phyloP scores from a whole-genome alignment of 2,797 vertebrate genomes.

The Pagetopsis macropterus region DNA sequence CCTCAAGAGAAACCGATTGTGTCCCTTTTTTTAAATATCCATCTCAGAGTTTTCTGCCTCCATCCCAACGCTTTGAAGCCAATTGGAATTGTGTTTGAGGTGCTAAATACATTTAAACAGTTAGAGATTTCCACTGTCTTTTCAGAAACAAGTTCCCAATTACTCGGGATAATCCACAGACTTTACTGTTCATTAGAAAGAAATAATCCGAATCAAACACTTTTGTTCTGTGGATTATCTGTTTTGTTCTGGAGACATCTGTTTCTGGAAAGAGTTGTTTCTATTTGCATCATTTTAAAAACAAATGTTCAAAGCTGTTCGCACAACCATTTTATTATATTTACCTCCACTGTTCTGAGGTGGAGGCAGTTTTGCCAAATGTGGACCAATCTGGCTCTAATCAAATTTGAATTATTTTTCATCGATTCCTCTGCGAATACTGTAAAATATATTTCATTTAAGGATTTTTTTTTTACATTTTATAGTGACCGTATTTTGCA shows the following conservation, averaged over 20 bases:
- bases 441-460: neutral
- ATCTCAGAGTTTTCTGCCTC: neutral
- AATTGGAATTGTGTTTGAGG: neutral
- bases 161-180: constrained; percentile 13
- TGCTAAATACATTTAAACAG: neutral
- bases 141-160: neutral
- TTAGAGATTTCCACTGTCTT: neutral
- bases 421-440: neutral
- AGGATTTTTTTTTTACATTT: neutral
- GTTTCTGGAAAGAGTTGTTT: constrained; percentile 14
- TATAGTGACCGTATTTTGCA: neutral
- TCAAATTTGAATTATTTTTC: neutral
- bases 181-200: constrained; percentile 2
- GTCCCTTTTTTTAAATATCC: neutral
- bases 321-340: neutral
- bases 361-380: too few species aligned
- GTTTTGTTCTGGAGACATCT: neutral
- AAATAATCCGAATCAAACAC: neutral
- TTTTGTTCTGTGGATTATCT: constrained; percentile 23
- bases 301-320: neutral
- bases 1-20: neutral
- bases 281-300: neutral
- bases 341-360: neutral
- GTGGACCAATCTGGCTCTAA: neutral
- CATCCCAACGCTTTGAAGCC: too few species aligned